A percentile compares a stretch with the other conserved stretches of the same genome.
Conservation (phyloP, 2,797 vertebrate genomes). For the Catharus ustulatus region DNA sequence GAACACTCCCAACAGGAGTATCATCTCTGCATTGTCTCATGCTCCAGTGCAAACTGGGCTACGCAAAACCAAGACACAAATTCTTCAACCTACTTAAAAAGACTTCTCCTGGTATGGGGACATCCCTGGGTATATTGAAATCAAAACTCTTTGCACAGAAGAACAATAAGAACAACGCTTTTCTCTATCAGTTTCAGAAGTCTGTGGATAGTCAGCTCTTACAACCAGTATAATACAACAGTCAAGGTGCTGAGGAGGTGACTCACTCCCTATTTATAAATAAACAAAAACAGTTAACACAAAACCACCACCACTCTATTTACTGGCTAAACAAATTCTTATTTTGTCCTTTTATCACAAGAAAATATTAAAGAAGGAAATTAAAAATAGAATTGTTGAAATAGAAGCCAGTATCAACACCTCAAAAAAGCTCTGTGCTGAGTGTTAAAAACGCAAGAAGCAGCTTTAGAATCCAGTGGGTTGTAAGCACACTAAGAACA, state of each 20-base stretch:
- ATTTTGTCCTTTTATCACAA: neutral
- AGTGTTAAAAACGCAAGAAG: neutral
- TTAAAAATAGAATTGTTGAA: neutral
- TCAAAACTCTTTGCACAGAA: neutral
- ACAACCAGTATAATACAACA: neutral
- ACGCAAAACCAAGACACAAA: neutral
- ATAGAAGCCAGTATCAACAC: neutral
- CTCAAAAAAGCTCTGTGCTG: neutral
- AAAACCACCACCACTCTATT: neutral
- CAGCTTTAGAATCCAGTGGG: neutral
- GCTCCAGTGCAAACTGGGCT: neutral
- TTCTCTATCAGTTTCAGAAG: neutral
- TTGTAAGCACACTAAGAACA: neutral
- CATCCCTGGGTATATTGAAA: neutral
- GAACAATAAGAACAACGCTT: neutral
- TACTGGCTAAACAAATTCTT: neutral
- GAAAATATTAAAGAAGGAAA: neutral
- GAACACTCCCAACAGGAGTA: neutral
- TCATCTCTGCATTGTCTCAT: neutral
- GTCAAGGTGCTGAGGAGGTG: neutral
- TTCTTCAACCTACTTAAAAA: neutral
- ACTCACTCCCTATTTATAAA: neutral
- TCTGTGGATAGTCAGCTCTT: neutral
- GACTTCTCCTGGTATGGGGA: neutral
- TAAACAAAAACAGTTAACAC: neutral